Conservation (phyloP, 2,888 invertebrate species). For the Lasioglossum marginatum region DNA sequence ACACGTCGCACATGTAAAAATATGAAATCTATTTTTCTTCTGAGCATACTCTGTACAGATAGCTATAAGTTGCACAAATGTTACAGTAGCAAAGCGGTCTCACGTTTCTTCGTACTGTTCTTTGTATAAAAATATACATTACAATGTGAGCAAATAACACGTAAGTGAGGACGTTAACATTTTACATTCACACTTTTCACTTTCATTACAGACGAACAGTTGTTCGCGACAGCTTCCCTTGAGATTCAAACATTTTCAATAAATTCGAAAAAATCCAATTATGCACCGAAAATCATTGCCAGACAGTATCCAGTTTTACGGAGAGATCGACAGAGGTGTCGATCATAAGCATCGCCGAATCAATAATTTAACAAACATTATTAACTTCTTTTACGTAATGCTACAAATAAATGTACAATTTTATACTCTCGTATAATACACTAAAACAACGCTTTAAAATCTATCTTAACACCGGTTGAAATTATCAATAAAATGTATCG, state of each 20-base stretch:
- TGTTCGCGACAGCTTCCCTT: constrained; percentile 15
- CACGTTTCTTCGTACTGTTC: constrained; percentile 5
- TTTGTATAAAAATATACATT: constrained; percentile 39
- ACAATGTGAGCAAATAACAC: neutral
- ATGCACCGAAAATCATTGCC: constrained; percentile 3
- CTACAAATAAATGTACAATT: constrained; percentile 1
- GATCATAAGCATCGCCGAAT: constrained; percentile 16
- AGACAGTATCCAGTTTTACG: neutral
- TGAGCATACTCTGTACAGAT: neutral
- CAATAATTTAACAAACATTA: neutral
- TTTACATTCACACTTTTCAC: neutral
- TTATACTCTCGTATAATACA: constrained; percentile 3
- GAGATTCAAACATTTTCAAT: constrained; percentile 45
- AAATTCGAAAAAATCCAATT: constrained; percentile 13
- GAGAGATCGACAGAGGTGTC: neutral
- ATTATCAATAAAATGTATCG: constrained; percentile 16
- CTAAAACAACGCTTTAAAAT: constrained; percentile 28
- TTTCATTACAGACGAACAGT: neutral
- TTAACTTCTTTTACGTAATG: neutral
- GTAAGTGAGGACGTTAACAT: neutral
- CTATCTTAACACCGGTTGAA: neutral
- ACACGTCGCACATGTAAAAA: neutral
- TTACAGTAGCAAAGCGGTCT: neutral
- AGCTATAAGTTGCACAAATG: neutral
- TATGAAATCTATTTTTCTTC: neutral